These are phyloP conservation scores for Polypterus bichir DNA, from an alignment of 2,113 vertebrate species.

Conservation along the genomic window DNA sequence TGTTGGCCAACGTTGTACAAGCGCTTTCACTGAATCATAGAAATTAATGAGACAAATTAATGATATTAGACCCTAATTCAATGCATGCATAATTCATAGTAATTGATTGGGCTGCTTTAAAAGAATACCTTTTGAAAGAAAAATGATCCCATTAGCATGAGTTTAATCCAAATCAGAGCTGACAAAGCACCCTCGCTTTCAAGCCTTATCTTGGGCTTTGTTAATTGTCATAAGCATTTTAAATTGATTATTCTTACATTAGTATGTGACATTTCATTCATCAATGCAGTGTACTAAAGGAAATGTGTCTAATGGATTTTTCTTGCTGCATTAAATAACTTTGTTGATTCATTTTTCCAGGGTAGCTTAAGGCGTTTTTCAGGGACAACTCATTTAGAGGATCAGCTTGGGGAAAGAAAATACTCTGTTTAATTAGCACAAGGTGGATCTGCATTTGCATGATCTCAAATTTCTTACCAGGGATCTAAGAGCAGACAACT, in stretches of 20 bases:
- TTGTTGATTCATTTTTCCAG: conserved; percentile 53
- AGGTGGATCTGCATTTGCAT: too few species aligned
- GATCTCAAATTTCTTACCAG: too few species aligned
- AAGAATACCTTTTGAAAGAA: conserved; percentile 85
- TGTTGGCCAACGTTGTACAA: conserved; percentile 19
- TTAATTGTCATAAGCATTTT: conserved; percentile 93
- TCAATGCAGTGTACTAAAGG: conserved; percentile 64
- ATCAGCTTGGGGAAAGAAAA: neutral
- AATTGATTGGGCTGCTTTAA: conserved; percentile 85
- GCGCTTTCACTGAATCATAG: conserved; percentile 69
- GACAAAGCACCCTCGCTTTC: conserved; percentile 76
- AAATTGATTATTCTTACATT: conserved; percentile 83
- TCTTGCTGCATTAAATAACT: conserved; percentile 58
- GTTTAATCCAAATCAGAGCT: conserved; percentile 91
- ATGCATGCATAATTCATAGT: conserved; percentile 98
- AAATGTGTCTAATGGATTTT: conserved; percentile 67
- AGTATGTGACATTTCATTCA: conserved; percentile 76
- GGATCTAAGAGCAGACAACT: too few species aligned
- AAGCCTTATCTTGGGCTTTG: conserved; percentile 62
- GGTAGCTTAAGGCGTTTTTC: conserved; percentile 65
- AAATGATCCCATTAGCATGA: conserved; percentile 88
- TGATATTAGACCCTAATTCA: conserved; percentile 85
- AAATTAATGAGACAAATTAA: conserved; percentile 98
- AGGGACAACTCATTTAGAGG: conserved; percentile 48
- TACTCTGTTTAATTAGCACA: too few species aligned